These are phyloP conservation scores for Falco concolor DNA, from an alignment of 2,797 vertebrate species.

Conservation along the genomic window DNA sequence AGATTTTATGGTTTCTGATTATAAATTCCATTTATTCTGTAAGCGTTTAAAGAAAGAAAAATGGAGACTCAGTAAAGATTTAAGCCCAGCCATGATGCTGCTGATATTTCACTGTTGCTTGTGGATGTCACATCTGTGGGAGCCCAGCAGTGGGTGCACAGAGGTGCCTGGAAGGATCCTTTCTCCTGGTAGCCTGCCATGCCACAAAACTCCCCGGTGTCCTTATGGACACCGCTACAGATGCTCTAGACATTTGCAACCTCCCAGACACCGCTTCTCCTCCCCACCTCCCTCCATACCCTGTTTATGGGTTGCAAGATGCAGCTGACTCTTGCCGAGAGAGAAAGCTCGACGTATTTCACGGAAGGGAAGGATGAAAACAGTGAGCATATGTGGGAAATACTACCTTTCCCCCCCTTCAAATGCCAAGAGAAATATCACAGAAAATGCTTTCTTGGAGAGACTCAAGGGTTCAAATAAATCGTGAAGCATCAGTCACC, in stretches of 20 bases:
- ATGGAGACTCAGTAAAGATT: constrained; percentile 58
- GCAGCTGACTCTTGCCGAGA: neutral
- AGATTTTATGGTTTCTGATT: constrained; percentile 71
- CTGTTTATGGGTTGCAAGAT: neutral
- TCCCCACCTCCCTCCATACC: neutral
- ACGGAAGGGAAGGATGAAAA: neutral
- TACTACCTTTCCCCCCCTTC: neutral
- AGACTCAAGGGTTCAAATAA: constrained; percentile 66
- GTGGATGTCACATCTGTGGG: neutral
- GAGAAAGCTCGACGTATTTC: neutral
- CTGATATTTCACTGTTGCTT: constrained; percentile 48
- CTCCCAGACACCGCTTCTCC: too few relatives aligned
- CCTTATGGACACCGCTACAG: neutral
- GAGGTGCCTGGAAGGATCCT: neutral
- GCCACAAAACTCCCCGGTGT: neutral
- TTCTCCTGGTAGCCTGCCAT: neutral
- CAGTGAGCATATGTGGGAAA: neutral
- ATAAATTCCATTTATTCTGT: constrained; percentile 74
- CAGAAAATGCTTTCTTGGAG: constrained; percentile 69
- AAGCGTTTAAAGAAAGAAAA: constrained; percentile 74
- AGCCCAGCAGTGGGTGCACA: neutral
- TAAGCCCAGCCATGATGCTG: constrained; percentile 31
- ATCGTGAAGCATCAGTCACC: constrained; percentile 36
- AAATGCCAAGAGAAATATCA: constrained; percentile 78
- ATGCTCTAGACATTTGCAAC: neutral